phyloP scores from a whole-genome alignment of 2,888 invertebrate genomes.

The Athrips mouffetella region DNA sequence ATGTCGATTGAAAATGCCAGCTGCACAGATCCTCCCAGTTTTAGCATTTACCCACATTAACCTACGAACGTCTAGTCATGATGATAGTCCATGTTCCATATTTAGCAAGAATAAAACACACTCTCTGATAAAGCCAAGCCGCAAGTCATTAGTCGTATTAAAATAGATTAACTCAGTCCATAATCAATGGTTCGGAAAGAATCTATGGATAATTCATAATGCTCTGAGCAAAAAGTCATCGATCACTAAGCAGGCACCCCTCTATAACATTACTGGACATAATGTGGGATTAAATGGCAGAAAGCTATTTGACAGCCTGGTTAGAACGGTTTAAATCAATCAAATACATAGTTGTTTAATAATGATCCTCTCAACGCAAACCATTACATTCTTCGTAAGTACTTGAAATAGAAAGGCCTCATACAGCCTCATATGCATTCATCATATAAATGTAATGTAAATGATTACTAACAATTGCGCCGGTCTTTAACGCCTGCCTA shows the following conservation, averaged over 20 bases:
- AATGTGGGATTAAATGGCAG: not conserved
- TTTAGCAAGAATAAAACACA: not conserved
- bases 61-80: not conserved
- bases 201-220: constrained; percentile 11
- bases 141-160: constrained; percentile 3
- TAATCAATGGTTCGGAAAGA: constrained; percentile 10
- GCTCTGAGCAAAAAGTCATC: constrained; percentile 6
- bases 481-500: constrained; percentile 11
- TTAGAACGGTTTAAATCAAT: constrained; percentile 1
- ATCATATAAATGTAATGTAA: too few species aligned
- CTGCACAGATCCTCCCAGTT: too few species aligned
- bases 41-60: not conserved
- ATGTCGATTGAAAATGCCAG: too few species aligned
- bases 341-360: not conserved
- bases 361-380: not conserved
- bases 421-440: too few species aligned
- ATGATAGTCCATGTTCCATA: not conserved
- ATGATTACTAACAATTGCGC: constrained; percentile 3
- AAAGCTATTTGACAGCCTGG: not conserved
- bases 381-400: too few species aligned
- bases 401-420: too few species aligned
- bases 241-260: constrained; percentile 1
- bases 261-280: not conserved
- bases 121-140: not conserved
- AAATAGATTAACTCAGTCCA: constrained; percentile 9